A percentile compares a stretch with the other conserved stretches of the same genome.
Conservation (phyloP, 1,140 invertebrate genomes). For the Amyelois transitella region DNA sequence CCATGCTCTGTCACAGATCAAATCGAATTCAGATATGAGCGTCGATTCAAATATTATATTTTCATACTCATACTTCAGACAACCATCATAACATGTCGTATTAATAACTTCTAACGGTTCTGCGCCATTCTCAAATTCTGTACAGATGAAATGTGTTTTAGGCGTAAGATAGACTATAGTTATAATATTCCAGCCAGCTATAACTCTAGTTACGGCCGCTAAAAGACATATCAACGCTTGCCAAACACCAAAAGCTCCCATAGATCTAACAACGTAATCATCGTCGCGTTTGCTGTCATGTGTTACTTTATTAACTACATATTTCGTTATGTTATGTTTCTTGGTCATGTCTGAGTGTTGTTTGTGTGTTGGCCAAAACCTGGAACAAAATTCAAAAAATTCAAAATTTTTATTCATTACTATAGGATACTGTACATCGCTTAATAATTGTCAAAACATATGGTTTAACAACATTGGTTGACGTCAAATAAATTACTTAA, state of each 20-base stretch:
- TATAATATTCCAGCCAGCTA: conserved; percentile 29
- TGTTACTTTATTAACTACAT: conserved; percentile 5
- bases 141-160: conserved; percentile 29
- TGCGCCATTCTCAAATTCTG: conserved; percentile 21
- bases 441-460: too few species aligned
- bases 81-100: conserved; percentile 32
- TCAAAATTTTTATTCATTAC: too few species aligned
- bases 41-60: conserved; percentile 24
- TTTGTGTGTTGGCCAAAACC: neutral
- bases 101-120: conserved; percentile 14
- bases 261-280: conserved; percentile 35
- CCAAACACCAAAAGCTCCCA: conserved; percentile 32
- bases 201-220: conserved; percentile 17
- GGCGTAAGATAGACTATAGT: conserved; percentile 38
- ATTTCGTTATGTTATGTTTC: neutral
- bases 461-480: too few species aligned
- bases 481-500: too few species aligned
- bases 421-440: too few species aligned
- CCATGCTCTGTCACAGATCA: conserved; percentile 41
- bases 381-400: neutral
- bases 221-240: conserved; percentile 24
- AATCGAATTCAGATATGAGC: conserved; percentile 32
- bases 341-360: neutral
- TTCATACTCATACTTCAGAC: conserved; percentile 26
- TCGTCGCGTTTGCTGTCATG: conserved; percentile 15